Evolutionary conservation across 1,140 invertebrate genomes (phyloP), one percentile per base, ranked within the genome.

Genomic region (Oreohelix idahoensis): DNA sequence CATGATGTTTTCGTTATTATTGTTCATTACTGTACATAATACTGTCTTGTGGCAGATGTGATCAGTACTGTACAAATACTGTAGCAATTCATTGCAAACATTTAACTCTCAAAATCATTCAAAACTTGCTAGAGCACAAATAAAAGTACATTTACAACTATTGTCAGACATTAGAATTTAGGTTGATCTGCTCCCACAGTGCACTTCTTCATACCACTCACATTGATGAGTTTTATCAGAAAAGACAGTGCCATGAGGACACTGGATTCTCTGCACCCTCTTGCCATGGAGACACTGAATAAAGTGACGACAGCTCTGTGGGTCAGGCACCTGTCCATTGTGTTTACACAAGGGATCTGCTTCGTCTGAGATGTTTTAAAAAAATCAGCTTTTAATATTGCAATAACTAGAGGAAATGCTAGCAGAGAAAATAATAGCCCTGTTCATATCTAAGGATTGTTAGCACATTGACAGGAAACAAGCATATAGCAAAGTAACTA

Each of bases 261-360:
- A 88, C 79, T 86, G 83, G 42, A 86, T 78, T 38, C 86, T 49
- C 75, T 86, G 86, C 35, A 81, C 83, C 49, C 80, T 78, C 8
- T 83, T 84, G 8, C 87, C 87, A 45, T 86, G 81, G 20, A 87
- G 87, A 38, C 87, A 88, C 66, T 84, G 83, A 71, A 86, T 84
- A 77, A 88, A 88, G 71, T 88, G 86, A 26, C 58, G 77, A 51
- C 86, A 88, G 76, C 86, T 88, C 42, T 35, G 42, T 20, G 86
- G 86, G 69, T 88, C 87, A 1, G 87, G 78, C 0, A 84, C 83
- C 36, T 86, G 85, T 15, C 84, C 86, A 66, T 87, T 83, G 8
- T 81, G 71, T 13, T 66, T 51, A 42, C 87, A 88, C 70, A 87
- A 38, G 0, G 87, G 87, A 49, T 88, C 87, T 23, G 85, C 83